Conservation (phyloP, 2,797 vertebrate genomes). For the Phoeniculus purpureus region DNA sequence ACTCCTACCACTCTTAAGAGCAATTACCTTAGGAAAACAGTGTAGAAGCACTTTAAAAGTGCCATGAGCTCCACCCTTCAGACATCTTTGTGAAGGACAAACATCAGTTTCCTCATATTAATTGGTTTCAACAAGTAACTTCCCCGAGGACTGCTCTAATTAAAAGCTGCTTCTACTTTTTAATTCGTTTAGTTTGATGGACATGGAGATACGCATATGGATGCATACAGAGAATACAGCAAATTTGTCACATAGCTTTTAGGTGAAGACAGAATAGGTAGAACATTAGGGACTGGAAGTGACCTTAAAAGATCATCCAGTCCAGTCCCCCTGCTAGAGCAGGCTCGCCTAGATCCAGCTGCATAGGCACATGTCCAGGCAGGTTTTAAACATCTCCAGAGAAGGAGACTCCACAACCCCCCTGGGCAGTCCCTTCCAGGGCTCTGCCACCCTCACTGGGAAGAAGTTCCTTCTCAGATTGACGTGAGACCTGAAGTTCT, state of each 20-base stretch:
- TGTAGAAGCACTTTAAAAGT: not conserved
- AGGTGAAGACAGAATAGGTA: not conserved
- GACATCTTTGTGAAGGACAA: not conserved
- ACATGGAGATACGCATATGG: not conserved
- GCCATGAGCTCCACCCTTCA: not conserved
- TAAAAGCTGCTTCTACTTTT: not conserved
- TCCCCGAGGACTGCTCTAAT: not conserved
- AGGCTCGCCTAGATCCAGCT: too few relatives aligned
- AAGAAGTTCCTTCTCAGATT: too few relatives aligned
- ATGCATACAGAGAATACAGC: not conserved
- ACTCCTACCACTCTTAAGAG: not conserved
- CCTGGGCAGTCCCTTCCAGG: too few relatives aligned
- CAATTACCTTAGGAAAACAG: not conserved
- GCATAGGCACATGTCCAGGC: too few relatives aligned
- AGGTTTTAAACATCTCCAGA: too few relatives aligned
- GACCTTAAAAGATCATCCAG: too few relatives aligned
- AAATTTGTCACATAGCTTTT: not conserved
- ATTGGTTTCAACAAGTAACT: not conserved
- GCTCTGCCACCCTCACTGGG: too few relatives aligned
- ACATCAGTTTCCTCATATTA: not conserved
- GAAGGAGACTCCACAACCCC: too few relatives aligned
- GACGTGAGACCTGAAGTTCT: not conserved
- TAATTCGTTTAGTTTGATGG: not conserved
- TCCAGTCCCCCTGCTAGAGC: too few relatives aligned
- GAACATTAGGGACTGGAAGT: too few relatives aligned